Evolutionary conservation across 2,113 vertebrate genomes (phyloP).

Genomic region (Ornithorhynchus anatinus): DNA sequence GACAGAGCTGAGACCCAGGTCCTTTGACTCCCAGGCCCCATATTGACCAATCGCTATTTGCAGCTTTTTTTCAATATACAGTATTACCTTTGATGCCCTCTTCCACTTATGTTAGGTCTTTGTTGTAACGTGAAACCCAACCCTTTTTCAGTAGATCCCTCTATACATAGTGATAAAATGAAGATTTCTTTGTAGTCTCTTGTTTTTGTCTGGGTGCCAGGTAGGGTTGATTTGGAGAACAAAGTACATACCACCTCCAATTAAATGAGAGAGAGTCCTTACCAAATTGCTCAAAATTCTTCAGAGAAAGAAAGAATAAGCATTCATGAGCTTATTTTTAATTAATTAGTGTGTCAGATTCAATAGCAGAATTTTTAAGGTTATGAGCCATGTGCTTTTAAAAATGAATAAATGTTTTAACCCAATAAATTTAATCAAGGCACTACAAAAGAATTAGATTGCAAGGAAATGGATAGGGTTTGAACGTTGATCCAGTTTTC

Average conservation of each 20-base stretch:
- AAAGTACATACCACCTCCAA: background rate
- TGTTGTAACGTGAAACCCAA: too few species aligned
- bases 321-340: background rate
- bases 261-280: background rate
- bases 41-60: too few species aligned
- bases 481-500: background rate
- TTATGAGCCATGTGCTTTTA: conserved; percentile 4
- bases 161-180: too few species aligned
- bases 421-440: conserved; percentile 10
- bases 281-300: background rate
- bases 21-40: too few species aligned
- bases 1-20: too few species aligned
- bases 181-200: too few species aligned
- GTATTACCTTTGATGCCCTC: too few species aligned
- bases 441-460: conserved; percentile 11
- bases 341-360: conserved; percentile 8
- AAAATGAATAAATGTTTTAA: conserved; percentile 17
- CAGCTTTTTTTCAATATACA: too few species aligned
- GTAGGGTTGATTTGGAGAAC: too few species aligned
- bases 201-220: too few species aligned
- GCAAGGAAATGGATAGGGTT: conserved; percentile 7
- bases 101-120: too few species aligned
- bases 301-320: background rate
- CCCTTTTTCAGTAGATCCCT: too few species aligned
- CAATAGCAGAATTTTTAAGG: background rate